Evolutionary conservation across 2,113 vertebrate species (phyloP).

Genomic region (Alethe diademata): DNA sequence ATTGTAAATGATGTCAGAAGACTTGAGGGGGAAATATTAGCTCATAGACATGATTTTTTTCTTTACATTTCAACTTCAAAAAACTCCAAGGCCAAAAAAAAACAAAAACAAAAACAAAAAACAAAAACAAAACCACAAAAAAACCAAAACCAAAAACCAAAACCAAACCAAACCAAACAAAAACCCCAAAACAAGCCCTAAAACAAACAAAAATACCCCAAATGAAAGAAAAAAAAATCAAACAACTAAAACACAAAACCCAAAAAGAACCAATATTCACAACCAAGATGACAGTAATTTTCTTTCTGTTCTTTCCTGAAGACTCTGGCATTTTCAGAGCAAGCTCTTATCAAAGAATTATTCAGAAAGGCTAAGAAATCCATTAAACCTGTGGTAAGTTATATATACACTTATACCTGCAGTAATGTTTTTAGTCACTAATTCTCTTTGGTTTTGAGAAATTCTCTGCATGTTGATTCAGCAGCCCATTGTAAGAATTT

Average conservation of each 20-base stretch:
- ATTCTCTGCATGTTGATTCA: neutral
- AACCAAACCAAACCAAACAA: neutral
- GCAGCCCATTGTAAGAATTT: neutral
- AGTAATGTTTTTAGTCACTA: neutral
- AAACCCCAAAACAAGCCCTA: neutral
- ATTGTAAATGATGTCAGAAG: neutral
- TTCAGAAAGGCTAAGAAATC: neutral
- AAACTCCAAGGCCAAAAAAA: fast-evolving
- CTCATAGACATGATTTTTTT: neutral
- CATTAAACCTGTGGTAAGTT: neutral
- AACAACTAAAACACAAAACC: neutral
- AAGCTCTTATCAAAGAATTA: neutral
- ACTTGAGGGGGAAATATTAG: neutral
- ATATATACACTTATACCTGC: fast-evolving
- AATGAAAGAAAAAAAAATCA: too few species aligned
- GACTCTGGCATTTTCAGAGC: neutral
- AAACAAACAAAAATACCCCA: neutral
- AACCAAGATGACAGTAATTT: neutral
- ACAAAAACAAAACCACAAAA: too few species aligned
- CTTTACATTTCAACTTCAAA: neutral
- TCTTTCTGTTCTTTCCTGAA: neutral
- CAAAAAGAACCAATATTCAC: neutral
- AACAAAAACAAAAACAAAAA: neutral
- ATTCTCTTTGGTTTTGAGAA: neutral
- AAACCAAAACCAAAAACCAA: neutral